These are phyloP conservation scores for Neomorphus geoffroyi DNA, from an alignment of 2,797 vertebrate species.

Conservation along the genomic window DNA sequence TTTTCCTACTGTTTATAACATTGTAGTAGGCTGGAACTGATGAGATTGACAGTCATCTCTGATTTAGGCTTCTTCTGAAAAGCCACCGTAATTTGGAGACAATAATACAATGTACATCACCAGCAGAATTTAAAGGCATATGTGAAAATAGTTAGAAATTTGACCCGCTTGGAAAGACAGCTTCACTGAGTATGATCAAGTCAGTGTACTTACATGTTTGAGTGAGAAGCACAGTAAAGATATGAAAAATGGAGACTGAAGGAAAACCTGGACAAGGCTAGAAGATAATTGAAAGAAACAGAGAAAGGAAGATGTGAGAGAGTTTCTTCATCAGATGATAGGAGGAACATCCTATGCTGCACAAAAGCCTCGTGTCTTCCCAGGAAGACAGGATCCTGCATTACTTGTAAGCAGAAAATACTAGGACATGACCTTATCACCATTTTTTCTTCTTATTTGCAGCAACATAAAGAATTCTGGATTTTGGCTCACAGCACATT, in stretches of 20 bases:
- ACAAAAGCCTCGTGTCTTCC: neutral
- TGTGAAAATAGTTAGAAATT: neutral
- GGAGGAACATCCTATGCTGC: neutral
- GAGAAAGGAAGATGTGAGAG: neutral
- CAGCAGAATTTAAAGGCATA: neutral
- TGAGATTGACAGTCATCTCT: neutral
- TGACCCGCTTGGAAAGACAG: slow-evolving; percentile 14
- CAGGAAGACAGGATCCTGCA: neutral
- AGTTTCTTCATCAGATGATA: neutral
- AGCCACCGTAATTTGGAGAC: neutral
- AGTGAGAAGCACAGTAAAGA: neutral
- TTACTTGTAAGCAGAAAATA: neutral
- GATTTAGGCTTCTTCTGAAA: neutral
- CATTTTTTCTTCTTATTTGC: neutral
- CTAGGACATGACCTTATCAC: neutral
- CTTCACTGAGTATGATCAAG: neutral
- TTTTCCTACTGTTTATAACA: neutral
- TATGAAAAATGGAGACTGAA: neutral
- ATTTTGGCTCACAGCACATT: neutral
- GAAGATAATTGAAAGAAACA: neutral
- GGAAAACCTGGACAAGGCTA: neutral
- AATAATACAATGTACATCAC: neutral
- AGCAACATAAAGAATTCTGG: neutral
- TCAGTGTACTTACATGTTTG: neutral
- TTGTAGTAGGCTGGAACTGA: neutral